Evolutionary conservation across 2,888 invertebrate genomes (phyloP).

Genomic region (Artemia sinica): DNA sequence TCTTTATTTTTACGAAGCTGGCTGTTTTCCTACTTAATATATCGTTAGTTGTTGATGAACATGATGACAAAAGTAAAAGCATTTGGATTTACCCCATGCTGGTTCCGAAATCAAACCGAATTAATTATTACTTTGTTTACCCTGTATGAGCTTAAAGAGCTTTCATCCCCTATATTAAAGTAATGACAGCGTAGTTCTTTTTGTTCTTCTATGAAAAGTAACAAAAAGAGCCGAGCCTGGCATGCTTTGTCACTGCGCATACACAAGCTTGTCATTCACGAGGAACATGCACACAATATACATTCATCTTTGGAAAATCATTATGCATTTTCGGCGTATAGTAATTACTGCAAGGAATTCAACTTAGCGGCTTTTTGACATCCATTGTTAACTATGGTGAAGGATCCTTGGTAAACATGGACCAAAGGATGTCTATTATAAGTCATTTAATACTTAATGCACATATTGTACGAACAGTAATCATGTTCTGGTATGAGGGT

Average conservation of each 20-base stretch:
- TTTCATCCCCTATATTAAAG: background rate
- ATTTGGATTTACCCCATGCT: too few species aligned
- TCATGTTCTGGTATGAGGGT: background rate
- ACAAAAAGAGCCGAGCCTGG: conserved; percentile 11
- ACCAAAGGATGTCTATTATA: conserved; percentile 11
- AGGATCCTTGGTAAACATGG: conserved; percentile 14
- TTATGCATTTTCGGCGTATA: conserved; percentile 11
- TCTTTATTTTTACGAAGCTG: too few species aligned
- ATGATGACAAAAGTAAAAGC: too few species aligned
- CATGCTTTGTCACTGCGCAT: conserved; percentile 14
- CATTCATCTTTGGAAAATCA: background rate
- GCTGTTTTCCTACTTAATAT: too few species aligned
- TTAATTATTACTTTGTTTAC: too few species aligned
- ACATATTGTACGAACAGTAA: background rate
- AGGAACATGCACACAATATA: conserved; percentile 9
- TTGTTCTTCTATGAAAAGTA: background rate
- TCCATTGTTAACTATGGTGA: conserved; percentile 10
- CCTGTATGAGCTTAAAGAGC: too few species aligned
- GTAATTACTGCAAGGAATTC: conserved; percentile 12
- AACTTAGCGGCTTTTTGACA: conserved; percentile 14
- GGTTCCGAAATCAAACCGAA: too few species aligned
- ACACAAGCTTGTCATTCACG: conserved; percentile 6
- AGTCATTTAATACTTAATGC: conserved; percentile 13
- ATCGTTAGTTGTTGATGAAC: too few species aligned
- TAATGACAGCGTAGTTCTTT: conserved; percentile 10